Evolutionary conservation across 2,113 vertebrate genomes (phyloP), one percentile per base, ranked within the genome.

Genomic region (Phrynosoma blainvillii): DNA sequence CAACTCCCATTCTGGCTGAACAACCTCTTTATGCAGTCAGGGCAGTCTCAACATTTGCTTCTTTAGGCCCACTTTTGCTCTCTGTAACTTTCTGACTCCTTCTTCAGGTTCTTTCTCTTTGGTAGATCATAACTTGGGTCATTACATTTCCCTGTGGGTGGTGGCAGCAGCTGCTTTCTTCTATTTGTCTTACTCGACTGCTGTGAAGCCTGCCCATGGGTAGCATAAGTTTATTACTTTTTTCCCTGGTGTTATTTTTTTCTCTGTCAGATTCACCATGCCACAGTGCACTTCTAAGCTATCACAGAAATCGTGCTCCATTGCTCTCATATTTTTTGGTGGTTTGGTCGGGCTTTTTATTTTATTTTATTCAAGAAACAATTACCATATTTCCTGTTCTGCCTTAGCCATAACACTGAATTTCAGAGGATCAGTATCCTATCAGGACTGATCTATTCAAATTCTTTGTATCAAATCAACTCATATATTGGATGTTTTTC

Each of bases 91-190:
- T 90, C 88, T 92, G 59, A 90, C 85, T 92, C 92, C 92, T 91
- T 95, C 90, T 0, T 0, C 52, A 75, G 90, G 79, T 62, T 20
- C 71, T 91, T 65, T 91, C 91, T 91, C 91, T 95, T 75, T 89
- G 90, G 93, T 91, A 95, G 95, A 93, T 94, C 92, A 90, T 96
- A 93, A 96, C 95, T 95, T 94, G 93, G 96, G 94, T 95, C 96
- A 95, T 97, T 96, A 94, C 93, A 90, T 93, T 96, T 95, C 92
- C 93, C 93, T 85, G 21, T 90, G 95, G 95, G 94, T 87, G 92
- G 92, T 56, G 79, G 71, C 79, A 93, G 94, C 78, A 20, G 92
- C 84, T 11, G 1, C 92, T 95, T 95, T 95, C 89, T 92, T 86
- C 91, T 94, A 92, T 95, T 93, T 95, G 91, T 95, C 91, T 96